Conservation (phyloP, 2,113 vertebrate genomes). For the Syngnathus scovelli region DNA sequence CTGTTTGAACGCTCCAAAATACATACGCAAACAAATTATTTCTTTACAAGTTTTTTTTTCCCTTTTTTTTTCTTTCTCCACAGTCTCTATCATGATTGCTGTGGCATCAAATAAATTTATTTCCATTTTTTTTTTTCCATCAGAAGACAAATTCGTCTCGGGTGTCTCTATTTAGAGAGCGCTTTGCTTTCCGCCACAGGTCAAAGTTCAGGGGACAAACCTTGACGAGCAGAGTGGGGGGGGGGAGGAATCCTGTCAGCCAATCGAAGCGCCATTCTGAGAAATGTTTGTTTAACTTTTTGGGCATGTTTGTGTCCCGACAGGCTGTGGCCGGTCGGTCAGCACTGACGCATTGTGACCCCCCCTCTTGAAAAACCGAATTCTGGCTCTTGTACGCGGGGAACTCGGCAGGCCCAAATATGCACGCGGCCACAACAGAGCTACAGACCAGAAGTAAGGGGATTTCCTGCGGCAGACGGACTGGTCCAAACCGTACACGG, state of each 20-base stretch:
- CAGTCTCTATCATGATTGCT: too few relatives aligned
- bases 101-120: too few relatives aligned
- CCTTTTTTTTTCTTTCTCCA: too few relatives aligned
- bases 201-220: constrained; percentile 55
- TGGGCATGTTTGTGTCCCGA: constrained; percentile 22
- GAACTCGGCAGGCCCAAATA: constrained; percentile 42
- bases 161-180: constrained; percentile 15
- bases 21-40: not conserved
- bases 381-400: constrained; percentile 47
- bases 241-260: constrained; percentile 28
- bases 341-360: constrained; percentile 18
- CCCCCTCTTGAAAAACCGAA: constrained; percentile 13
- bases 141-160: not conserved
- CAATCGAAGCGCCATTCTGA: constrained; percentile 50
- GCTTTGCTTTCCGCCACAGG: constrained; percentile 38
- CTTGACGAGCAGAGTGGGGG: constrained; percentile 27
- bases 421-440: constrained; percentile 59
- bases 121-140: too few relatives aligned
- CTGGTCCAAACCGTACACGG: constrained; percentile 24
- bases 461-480: constrained; percentile 58
- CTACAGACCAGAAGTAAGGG: constrained; percentile 56
- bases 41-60: too few relatives aligned
- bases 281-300: constrained; percentile 59
- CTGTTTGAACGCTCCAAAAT: not conserved
- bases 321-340: constrained; percentile 30